phyloP scores from a whole-genome alignment of 2,797 vertebrate species.

The Okamejei kenojei region DNA sequence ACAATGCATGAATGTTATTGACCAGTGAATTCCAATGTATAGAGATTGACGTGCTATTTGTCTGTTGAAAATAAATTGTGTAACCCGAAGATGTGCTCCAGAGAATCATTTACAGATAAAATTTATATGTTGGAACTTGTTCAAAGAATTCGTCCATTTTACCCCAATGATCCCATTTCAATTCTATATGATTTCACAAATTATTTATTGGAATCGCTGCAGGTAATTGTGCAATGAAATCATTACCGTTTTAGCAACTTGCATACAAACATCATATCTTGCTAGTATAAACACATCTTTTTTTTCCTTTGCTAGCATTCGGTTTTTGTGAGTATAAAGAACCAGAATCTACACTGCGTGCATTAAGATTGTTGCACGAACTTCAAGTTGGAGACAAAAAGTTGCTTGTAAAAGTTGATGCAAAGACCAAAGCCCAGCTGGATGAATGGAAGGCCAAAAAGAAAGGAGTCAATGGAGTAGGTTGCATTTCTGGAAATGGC shows the following conservation, averaged over 20 bases:
- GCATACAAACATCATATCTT: not conserved
- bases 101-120: too few species aligned
- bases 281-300: not conserved
- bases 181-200: not conserved
- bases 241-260: not conserved
- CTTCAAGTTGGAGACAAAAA: constrained; percentile 95
- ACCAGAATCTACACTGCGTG: constrained; percentile 87
- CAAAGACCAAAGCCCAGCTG: constrained; percentile 94
- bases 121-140: too few species aligned
- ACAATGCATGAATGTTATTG: too few species aligned
- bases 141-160: too few species aligned
- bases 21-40: too few species aligned
- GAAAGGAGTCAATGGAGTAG: constrained; percentile 84
- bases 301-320: constrained; percentile 68
- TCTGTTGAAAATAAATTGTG: too few species aligned
- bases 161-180: not conserved
- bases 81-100: too few species aligned
- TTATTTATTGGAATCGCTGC: too few species aligned
- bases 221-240: not conserved
- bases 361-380: constrained; percentile 88
- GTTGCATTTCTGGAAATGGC: constrained; percentile 41
- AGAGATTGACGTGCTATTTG: too few species aligned
- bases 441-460: constrained; percentile 98
- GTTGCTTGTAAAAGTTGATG: constrained; percentile 94
- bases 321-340: constrained; percentile 99